Evolutionary conservation across 2,797 vertebrate species (phyloP).

Genomic region (Parauchenoglanis punctatus): DNA sequence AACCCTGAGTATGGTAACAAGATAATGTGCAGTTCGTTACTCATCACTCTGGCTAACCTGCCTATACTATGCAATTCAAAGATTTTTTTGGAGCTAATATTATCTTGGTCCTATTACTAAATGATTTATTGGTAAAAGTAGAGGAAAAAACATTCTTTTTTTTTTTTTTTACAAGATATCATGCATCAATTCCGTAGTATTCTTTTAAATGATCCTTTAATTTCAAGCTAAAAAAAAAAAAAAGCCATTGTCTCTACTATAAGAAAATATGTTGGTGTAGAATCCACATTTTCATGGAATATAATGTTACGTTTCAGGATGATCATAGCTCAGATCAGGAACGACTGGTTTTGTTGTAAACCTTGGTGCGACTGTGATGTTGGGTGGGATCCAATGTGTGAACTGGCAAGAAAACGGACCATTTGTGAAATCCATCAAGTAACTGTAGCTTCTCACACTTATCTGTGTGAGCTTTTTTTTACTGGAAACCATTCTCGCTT

Average conservation of each 20-base stretch:
- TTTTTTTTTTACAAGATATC: neutral
- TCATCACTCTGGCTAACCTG: neutral
- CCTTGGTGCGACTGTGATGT: neutral
- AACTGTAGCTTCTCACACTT: constrained; percentile 21
- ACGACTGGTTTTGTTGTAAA: neutral
- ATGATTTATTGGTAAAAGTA: neutral
- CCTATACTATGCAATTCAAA: neutral
- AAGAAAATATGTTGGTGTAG: neutral
- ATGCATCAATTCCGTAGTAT: neutral
- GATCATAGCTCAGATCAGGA: neutral
- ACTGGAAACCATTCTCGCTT: neutral
- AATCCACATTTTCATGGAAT: neutral
- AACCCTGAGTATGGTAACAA: neutral
- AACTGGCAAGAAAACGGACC: neutral
- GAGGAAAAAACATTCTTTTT: neutral
- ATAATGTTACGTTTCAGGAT: neutral
- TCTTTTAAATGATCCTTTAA: neutral
- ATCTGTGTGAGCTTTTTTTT: constrained; percentile 17
- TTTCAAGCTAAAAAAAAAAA: neutral
- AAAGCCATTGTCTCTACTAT: neutral
- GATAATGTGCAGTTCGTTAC: neutral
- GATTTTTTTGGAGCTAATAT: neutral
- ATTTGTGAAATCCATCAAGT: constrained; percentile 30
- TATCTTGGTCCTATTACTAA: neutral
- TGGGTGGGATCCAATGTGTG: constrained; percentile 12